Evolutionary conservation across 1,140 invertebrate genomes (phyloP), one percentile per base, ranked within the genome.

Genomic region (Apocrypta bakeri): DNA sequence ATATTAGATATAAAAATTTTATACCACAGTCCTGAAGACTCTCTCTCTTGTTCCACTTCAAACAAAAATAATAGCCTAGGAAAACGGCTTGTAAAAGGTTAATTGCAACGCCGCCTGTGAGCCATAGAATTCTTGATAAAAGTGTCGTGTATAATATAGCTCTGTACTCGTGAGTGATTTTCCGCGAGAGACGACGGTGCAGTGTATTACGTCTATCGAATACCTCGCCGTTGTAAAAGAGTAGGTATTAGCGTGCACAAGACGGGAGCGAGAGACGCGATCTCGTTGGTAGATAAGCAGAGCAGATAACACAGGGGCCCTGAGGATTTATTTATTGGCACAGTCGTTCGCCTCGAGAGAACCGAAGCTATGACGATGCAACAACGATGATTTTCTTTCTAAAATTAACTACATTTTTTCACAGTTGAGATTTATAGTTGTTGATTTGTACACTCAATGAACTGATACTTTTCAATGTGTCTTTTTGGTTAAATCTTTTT

Each of bases 241-340:
- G n/a, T n/a, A n/a, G 21, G 69, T 71, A 29, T 68, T 31, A 68
- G 64, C 64, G 64, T 14, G 64, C 64, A 17, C 69, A 71, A 31
- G 68, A 21, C 68, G 68, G 68, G 31, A 71, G 68, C 68, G 68
- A 14, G 21, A 56, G 48, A 56, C 37, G 73, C 40, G 42, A 75
- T 75, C 27, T n/a, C n/a, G 25, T 25, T 17, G 48, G 42, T 14
- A 31, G 61, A 77, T 56, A 63, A 63, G 31, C 27, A 3, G 31
- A 63, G 61, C n/a, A 42, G 76, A 66, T 64, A 68, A 79, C 61
- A 42, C 24, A 64, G 64, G 64, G 12, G 48, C 8, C 11, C 2
- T 2, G 37, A 68, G 61, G 76, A 79, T 66, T 66, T 79, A 37
- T 64, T 37, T n/a, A 64, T 77, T 77, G 56, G 48, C 61, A 29